Conservation (phyloP, 2,888 invertebrate species). For the Drosophila colorata region DNA sequence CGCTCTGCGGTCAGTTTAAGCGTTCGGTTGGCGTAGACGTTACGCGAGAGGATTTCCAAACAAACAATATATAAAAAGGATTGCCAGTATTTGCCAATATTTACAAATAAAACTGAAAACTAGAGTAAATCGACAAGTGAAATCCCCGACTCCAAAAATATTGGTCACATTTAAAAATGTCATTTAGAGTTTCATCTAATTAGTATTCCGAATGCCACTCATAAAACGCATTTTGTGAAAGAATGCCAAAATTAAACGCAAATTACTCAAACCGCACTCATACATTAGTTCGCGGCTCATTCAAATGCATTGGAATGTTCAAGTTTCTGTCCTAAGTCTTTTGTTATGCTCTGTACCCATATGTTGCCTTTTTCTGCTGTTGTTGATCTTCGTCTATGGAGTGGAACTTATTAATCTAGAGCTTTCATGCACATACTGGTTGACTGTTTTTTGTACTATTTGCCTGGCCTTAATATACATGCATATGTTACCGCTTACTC, state of each 20-base stretch:
- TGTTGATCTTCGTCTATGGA: conserved; percentile 9
- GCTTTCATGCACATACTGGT: conserved; percentile 16
- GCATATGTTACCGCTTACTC: conserved; percentile 34
- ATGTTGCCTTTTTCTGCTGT: conserved; percentile 4
- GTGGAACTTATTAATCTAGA: conserved; percentile 11
- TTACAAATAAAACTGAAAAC: background rate
- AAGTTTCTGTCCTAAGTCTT: conserved; percentile 72
- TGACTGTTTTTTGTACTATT: conserved; percentile 37
- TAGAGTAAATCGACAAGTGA: conserved; percentile 6
- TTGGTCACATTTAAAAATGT: conserved; percentile 12
- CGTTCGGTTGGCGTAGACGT: conserved; percentile 22
- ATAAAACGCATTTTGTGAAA: conserved; percentile 8
- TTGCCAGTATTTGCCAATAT: conserved; percentile 12
- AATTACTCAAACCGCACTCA: conserved; percentile 8
- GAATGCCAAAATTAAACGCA: conserved; percentile 12
- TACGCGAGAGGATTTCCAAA: conserved; percentile 18
- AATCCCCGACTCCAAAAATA: conserved; percentile 6
- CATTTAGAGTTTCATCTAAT: conserved; percentile 39
- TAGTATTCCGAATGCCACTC: conserved; percentile 32
- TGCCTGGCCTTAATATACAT: conserved; percentile 37
- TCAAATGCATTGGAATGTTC: conserved; percentile 12
- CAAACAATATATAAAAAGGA: conserved; percentile 16
- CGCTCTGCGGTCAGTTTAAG: conserved; percentile 11
- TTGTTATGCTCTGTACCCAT: conserved; percentile 40
- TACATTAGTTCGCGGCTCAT: background rate